Percentiles rank a stretch among this genome's conserved stretches.
These are phyloP conservation scores for Himalopsyche japonica DNA, from an alignment of 2,888 invertebrate species.

Conservation along the genomic window DNA sequence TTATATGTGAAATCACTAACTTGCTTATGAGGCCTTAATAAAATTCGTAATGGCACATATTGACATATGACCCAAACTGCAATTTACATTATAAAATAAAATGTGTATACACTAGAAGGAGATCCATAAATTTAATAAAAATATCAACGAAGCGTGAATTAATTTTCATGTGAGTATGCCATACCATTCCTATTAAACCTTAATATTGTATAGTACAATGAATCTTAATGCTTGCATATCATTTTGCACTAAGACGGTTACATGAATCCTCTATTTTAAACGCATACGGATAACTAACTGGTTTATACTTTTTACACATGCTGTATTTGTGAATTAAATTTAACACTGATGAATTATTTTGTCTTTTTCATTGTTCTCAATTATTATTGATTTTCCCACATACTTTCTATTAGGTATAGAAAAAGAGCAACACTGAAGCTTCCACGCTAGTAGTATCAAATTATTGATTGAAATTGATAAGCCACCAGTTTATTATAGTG, in stretches of 20 bases:
- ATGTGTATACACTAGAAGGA: not conserved
- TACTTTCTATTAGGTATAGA: not conserved
- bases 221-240: not conserved
- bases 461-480: too few species aligned
- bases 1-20: too few species aligned
- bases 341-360: not conserved
- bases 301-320: conserved; percentile 3
- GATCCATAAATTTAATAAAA: not conserved
- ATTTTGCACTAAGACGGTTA: conserved; percentile 4
- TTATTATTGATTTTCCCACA: not conserved
- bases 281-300: not conserved
- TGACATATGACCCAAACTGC: not conserved
- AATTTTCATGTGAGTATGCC: not conserved
- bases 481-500: too few species aligned
- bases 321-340: conserved; percentile 2
- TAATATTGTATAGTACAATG: not conserved
- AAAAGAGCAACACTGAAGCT: not conserved
- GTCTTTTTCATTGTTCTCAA: not conserved
- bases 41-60: not conserved
- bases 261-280: not conserved
- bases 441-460: too few species aligned
- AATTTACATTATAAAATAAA: not conserved
- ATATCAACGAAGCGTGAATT: not conserved
- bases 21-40: too few species aligned
- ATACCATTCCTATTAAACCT: not conserved